These are phyloP conservation scores for Drosophila heteroneura DNA, from an alignment of 2,888 invertebrate species.

Conservation along the genomic window DNA sequence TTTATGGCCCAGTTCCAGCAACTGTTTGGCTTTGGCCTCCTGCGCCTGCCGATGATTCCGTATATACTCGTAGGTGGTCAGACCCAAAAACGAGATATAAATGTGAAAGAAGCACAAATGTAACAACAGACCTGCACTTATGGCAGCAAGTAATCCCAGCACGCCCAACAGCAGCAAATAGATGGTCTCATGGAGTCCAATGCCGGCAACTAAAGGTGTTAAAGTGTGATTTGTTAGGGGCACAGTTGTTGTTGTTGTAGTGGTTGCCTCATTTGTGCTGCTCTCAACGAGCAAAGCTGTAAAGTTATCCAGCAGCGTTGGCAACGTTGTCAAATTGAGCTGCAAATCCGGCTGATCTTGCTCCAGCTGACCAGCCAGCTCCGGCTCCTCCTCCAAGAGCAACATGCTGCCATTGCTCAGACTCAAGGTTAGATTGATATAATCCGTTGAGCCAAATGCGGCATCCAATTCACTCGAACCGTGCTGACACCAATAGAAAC, in stretches of 20 bases:
- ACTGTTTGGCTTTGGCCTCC: constrained; percentile 77
- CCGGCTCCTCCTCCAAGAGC: constrained; percentile 53
- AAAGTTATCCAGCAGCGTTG: constrained; percentile 66
- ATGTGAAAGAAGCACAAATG: constrained; percentile 95
- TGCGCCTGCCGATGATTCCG: constrained; percentile 86
- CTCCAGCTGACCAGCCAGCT: constrained; percentile 37
- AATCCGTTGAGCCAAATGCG: constrained; percentile 49
- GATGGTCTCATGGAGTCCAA: constrained; percentile 87
- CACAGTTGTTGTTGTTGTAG: background rate
- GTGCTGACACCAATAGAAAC: constrained; percentile 84
- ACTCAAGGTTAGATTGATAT: constrained; percentile 69
- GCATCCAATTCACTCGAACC: constrained; percentile 5
- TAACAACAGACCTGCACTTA: constrained; percentile 91
- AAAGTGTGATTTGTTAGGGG: constrained; percentile 44
- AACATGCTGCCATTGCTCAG: constrained; percentile 62
- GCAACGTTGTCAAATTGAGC: constrained; percentile 53
- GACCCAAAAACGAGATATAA: constrained; percentile 92
- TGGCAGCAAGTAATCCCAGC: constrained; percentile 90
- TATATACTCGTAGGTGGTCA: constrained; percentile 96
- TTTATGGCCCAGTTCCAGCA: constrained; percentile 57
- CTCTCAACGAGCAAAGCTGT: constrained; percentile 58
- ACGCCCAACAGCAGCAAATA: constrained; percentile 88
- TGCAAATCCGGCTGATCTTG: constrained; percentile 28
- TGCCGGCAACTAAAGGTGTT: constrained; percentile 73
- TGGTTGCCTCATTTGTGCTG: constrained; percentile 3